These are phyloP conservation scores for Enteromius fasciolatus DNA, from an alignment of 2,797 vertebrate species.

Conservation along the genomic window DNA sequence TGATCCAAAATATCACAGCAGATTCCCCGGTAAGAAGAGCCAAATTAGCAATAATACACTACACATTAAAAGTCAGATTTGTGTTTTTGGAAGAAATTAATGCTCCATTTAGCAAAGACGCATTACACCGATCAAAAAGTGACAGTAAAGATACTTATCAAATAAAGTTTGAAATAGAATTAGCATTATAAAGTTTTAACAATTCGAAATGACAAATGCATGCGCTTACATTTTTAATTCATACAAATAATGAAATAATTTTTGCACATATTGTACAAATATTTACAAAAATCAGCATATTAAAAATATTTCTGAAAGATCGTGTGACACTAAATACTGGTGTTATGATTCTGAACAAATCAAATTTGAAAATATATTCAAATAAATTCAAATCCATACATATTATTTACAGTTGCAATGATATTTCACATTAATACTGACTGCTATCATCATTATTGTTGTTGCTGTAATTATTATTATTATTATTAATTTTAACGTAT, in stretches of 20 bases:
- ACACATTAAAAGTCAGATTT: neutral
- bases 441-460: too few species aligned
- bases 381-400: neutral
- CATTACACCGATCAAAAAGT: neutral
- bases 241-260: neutral
- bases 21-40: slow-evolving; percentile 92
- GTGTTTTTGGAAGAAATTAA: neutral
- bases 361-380: neutral
- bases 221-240: neutral
- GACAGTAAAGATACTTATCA: neutral
- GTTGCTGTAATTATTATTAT: neutral
- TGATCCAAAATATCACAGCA: slow-evolving; percentile 92
- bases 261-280: neutral
- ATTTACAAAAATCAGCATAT: neutral
- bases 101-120: neutral
- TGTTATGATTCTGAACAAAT: neutral
- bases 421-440: neutral
- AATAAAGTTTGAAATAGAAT: too few species aligned
- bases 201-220: neutral
- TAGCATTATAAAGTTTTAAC: too few species aligned
- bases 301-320: neutral
- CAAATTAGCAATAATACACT: neutral
- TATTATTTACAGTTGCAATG: neutral
- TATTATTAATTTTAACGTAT: neutral
- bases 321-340: neutral